Evolutionary conservation across 37 sponge, comb jelly and placozoan species (phyloP), one percentile per base, ranked within the genome.

Genomic region (Tethya wilhelma): DNA sequence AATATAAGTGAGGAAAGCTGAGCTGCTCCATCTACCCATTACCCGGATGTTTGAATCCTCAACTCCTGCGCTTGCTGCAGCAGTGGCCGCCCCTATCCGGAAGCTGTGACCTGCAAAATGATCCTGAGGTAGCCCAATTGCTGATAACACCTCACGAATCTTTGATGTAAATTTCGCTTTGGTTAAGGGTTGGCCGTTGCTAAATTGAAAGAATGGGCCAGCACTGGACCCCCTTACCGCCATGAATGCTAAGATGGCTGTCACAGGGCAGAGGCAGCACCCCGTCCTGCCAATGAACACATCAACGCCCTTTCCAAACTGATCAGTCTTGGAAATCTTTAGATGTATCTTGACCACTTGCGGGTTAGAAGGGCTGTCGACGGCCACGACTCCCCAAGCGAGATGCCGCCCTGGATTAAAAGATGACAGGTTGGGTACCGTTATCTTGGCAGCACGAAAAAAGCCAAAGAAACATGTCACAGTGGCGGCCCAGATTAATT

Each of bases 241-340:
- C 56, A 82, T 73, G 67, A 74, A 82, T 23, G 34, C 37, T 49
- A 59, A 23, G 23, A 39, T 23, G 3, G 77, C 76, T 4, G 69
- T 43, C 42, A 75, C 75, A n/a, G 84, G 84, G 32, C 84, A 84
- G 4, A 84, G 43, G n/a, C 11, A 19, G 59, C 59, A 46, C 2
- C 44, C 69, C 17, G 84, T 75, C 2, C 68, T n/a, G 14, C 77
- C 77, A 5, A 84, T 14, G 22, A 59, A 57, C 2, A 84, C 60
- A 36, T 68, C 69, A 6, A 57, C 84, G 4, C 84, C 84, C 56
- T 37, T 66, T 7, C 84, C 77, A 23, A 75, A 37, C 45, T 84
- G 84, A 34, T 84, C 84, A 37, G 43, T 39, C 39, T 82, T 82
- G 33, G 83, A 82, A 36, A 22, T 30, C 56, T 73, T 82, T 17